Percentiles rank a stretch among this genome's conserved stretches.
Conservation (phyloP, 2,113 vertebrate species). For the Sceloporus undulatus region DNA sequence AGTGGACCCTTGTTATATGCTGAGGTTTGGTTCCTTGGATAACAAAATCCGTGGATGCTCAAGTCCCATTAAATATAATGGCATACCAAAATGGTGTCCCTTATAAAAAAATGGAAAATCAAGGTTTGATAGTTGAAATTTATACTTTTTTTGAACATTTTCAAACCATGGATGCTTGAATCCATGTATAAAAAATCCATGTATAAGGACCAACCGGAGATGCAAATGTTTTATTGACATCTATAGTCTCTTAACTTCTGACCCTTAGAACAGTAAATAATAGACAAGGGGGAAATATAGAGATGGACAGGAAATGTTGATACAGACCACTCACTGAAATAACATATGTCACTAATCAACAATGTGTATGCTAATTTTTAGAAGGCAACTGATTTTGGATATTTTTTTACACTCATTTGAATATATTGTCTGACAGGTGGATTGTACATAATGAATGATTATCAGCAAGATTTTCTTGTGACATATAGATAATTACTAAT, state of each 20-base stretch:
- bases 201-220: background rate
- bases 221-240: conserved; percentile 13
- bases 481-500: background rate
- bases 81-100: no score
- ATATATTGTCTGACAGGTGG: background rate
- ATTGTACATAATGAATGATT: background rate
- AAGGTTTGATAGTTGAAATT: no score
- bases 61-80: no score
- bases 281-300: background rate
- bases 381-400: conserved; percentile 6
- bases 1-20: no score
- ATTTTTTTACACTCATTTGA: background rate
- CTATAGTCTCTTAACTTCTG: background rate
- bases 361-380: background rate
- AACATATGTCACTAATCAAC: background rate
- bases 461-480: background rate
- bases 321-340: background rate
- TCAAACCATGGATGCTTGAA: no score
- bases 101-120: no score
- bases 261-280: background rate
- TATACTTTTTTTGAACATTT: no score
- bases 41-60: no score
- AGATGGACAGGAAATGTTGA: no score
- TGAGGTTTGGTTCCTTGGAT: no score
- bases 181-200: no score